A percentile compares a stretch with the other conserved stretches of the same genome.
phyloP scores from a whole-genome alignment of 2,888 invertebrate species.

The Stictocephala bisonia region DNA sequence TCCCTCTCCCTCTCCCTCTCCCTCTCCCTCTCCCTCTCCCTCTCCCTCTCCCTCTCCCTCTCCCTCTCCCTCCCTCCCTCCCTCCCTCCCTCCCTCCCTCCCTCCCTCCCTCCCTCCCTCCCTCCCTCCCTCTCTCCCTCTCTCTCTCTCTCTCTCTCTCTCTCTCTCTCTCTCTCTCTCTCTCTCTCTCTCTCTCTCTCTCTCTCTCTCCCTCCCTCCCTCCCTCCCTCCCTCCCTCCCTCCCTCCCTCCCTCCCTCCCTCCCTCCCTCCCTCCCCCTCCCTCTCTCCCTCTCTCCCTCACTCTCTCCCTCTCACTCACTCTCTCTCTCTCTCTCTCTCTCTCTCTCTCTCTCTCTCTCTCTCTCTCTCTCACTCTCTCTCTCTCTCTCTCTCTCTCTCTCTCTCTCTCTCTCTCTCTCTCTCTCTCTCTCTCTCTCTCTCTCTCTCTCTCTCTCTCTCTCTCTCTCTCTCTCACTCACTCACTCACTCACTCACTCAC shows the following conservation, averaged over 20 bases:
- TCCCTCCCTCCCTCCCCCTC: not conserved
- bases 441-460: not conserved
- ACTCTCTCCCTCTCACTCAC: constrained; percentile 29
- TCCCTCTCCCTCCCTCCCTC: not conserved
- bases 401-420: not conserved
- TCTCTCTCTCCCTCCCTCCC: not conserved
- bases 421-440: not conserved
- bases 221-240: not conserved
- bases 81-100: not conserved
- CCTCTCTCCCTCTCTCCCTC: not conserved
- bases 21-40: not conserved
- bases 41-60: not conserved
- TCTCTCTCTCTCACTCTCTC: not conserved
- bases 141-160: not conserved
- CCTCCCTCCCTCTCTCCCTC: not conserved
- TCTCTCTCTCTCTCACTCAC: not conserved
- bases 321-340: not conserved
- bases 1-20: too few relatives aligned
- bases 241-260: not conserved
- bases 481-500: not conserved
- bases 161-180: not conserved
- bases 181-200: not conserved
- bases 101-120: not conserved
- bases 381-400: too few relatives aligned
- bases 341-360: not conserved